A percentile compares a stretch with the other conserved stretches of the same genome.
Evolutionary conservation across 2,113 vertebrate genomes (phyloP).

Genomic region (Chaetura pelagica): DNA sequence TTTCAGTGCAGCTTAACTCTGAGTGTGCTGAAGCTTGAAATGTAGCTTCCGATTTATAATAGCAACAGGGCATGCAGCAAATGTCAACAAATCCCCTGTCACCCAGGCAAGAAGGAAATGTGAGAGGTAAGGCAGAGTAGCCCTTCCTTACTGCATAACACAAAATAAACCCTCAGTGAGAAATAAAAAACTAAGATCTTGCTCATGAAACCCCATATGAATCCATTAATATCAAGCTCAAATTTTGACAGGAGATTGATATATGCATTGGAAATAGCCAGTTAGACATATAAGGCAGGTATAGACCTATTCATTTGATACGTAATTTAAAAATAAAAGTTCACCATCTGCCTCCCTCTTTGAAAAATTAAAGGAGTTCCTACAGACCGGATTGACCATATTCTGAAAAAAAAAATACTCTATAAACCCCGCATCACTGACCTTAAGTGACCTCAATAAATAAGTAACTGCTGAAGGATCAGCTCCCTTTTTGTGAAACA

Average conservation of each 20-base stretch:
- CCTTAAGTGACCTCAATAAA: constrained; percentile 65
- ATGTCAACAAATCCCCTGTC: constrained; percentile 78
- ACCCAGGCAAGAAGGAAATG: constrained; percentile 67
- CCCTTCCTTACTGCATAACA: constrained; percentile 28
- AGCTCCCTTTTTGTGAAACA: constrained; percentile 71
- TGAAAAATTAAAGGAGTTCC: constrained; percentile 43
- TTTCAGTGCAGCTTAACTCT: constrained; percentile 75
- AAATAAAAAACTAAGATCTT: background rate
- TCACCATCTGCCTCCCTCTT: background rate
- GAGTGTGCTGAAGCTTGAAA: constrained; percentile 79
- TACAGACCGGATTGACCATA: constrained; percentile 5
- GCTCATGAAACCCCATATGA: background rate
- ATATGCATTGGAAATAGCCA: background rate
- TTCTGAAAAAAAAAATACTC: constrained; percentile 22
- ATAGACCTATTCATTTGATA: background rate
- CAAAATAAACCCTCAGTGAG: background rate
- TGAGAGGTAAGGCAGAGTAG: constrained; percentile 60
- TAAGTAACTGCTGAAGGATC: constrained; percentile 74
- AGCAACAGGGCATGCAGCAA: constrained; percentile 76
- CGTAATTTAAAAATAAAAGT: background rate
- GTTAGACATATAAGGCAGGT: background rate
- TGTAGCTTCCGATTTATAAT: constrained; percentile 74
- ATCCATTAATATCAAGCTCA: constrained; percentile 35
- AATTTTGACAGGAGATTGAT: constrained; percentile 2
- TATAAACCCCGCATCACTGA: constrained; percentile 41